Percentiles rank a stretch among this genome's conserved stretches.
phyloP scores from a whole-genome alignment of 2,888 invertebrate genomes.

The Sturmia bella region DNA sequence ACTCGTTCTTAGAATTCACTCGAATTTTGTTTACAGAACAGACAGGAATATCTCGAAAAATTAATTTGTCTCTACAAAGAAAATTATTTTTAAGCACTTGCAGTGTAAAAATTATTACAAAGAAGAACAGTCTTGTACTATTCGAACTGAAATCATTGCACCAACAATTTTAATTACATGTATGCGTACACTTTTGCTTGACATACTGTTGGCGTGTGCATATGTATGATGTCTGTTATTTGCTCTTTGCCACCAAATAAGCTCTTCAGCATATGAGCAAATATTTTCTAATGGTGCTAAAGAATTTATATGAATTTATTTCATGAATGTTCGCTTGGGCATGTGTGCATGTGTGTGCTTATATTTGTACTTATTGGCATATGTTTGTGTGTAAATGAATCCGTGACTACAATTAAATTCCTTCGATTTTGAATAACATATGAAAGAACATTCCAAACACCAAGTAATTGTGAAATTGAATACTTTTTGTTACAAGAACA shows the following conservation, averaged over 20 bases:
- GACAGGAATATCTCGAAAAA: too few relatives aligned
- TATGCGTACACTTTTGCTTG: not conserved
- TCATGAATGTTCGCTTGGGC: not conserved
- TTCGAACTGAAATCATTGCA: too few relatives aligned
- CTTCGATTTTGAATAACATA: conserved; percentile 78
- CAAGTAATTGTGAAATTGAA: conserved; percentile 80
- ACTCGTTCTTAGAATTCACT: too few relatives aligned
- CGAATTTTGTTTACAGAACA: too few relatives aligned
- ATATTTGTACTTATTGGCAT: conserved; percentile 12
- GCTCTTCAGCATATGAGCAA: conserved; percentile 58
- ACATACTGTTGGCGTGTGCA: not conserved
- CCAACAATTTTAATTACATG: not conserved
- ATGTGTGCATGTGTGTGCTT: conserved; percentile 1
- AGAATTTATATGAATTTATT: conserved; percentile 64
- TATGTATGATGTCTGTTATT: conserved; percentile 17
- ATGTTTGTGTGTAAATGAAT: conserved; percentile 67
- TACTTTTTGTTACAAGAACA: conserved; percentile 74
- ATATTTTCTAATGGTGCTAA: conserved; percentile 69
- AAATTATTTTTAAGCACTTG: too few relatives aligned
- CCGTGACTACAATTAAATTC: conserved; percentile 82
- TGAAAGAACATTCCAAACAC: conserved; percentile 76
- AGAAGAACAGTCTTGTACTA: too few relatives aligned
- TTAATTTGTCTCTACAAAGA: too few relatives aligned
- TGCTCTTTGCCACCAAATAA: conserved; percentile 51
- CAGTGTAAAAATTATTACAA: too few relatives aligned